Conservation (phyloP, 2,113 vertebrate species). For the Grammomys dolichurus region DNA sequence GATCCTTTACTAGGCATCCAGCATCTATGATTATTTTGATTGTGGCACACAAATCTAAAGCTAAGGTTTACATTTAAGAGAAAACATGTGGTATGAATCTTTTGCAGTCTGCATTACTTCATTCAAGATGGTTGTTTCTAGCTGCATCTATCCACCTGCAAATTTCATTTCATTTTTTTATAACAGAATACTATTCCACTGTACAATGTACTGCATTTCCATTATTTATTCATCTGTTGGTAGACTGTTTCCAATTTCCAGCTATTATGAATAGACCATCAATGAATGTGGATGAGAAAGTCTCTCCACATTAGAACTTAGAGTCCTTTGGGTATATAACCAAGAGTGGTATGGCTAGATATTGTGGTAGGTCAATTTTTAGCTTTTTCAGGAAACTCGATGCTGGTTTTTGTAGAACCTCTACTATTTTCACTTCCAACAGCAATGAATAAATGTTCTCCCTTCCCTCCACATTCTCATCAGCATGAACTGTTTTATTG, state of each 20-base stretch:
- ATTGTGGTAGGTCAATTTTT: background rate
- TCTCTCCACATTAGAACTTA: background rate
- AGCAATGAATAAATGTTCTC: background rate
- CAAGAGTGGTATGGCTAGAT: background rate
- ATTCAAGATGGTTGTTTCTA: background rate
- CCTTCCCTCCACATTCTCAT: background rate
- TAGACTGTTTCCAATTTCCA: background rate
- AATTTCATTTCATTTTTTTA: background rate
- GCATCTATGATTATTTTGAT: background rate
- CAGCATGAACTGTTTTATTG: background rate
- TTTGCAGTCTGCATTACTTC: background rate
- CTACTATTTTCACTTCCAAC: background rate
- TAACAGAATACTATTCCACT: background rate
- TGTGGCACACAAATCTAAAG: background rate
- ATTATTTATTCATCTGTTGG: background rate
- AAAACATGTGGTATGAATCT: background rate
- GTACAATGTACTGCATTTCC: background rate
- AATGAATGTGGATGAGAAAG: background rate
- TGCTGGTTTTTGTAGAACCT: background rate
- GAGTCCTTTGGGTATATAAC: background rate
- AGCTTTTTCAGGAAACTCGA: background rate
- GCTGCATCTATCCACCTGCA: background rate
- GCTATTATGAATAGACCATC: background rate
- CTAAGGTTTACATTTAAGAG: background rate
- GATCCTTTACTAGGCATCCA: background rate